Evolutionary conservation across 1,140 invertebrate species (phyloP).

Genomic region (Megalonaias nervosa): DNA sequence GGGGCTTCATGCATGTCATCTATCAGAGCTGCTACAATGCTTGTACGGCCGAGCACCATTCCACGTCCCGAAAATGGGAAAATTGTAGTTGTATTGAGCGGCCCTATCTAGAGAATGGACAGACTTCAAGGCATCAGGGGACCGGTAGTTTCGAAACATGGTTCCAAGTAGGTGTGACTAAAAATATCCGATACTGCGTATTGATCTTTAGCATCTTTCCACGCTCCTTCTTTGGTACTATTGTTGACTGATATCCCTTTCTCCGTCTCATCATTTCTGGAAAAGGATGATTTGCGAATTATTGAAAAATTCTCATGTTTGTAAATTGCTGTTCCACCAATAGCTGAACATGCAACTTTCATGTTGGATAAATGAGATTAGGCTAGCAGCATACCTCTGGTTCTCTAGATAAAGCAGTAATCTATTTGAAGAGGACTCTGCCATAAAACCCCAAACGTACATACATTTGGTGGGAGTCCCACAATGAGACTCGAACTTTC

Average conservation of each 20-base stretch:
- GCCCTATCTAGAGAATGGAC: slow-evolving; percentile 2
- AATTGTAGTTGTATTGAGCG: slow-evolving; percentile 6
- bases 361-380: slow-evolving; percentile 23
- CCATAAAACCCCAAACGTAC: slow-evolving; percentile 28
- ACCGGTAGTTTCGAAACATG: slow-evolving; percentile 4
- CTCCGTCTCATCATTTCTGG: slow-evolving; percentile 11
- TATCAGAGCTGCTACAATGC: no score
- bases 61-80: slow-evolving; percentile 16
- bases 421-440: slow-evolving; percentile 12
- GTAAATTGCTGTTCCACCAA: slow-evolving; percentile 21
- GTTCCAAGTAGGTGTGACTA: slow-evolving; percentile 16
- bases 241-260: slow-evolving; percentile 15
- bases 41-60: no score
- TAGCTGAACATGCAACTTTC: slow-evolving; percentile 18
- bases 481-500: slow-evolving; percentile 8
- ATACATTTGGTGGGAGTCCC: slow-evolving; percentile 4
- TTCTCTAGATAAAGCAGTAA: slow-evolving; percentile 15
- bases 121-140: neutral
- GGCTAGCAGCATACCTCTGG: neutral
- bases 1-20: no score
- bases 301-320: slow-evolving; percentile 16
- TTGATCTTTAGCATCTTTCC: slow-evolving; percentile 34
- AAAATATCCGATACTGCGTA: slow-evolving; percentile 14
- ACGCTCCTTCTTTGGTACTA: slow-evolving; percentile 26
- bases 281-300: slow-evolving; percentile 14